Percentiles rank a stretch among this genome's conserved stretches.
Evolutionary conservation across 2,113 vertebrate genomes (phyloP).

Genomic region (Pteruthius melanotis): DNA sequence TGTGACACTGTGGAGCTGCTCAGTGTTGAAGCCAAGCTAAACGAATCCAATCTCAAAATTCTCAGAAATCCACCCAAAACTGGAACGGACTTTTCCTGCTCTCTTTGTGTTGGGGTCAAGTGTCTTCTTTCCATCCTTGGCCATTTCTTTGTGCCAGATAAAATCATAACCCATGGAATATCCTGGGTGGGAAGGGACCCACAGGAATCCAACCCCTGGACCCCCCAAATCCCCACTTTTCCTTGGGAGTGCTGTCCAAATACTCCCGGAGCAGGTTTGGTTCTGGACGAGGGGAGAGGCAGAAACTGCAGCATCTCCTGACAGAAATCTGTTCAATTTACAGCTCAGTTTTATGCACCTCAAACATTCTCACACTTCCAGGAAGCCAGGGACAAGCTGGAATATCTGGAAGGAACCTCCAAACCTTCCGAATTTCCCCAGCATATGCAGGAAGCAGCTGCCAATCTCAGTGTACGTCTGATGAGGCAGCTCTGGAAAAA

Average conservation of each 20-base stretch:
- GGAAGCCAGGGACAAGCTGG: not conserved
- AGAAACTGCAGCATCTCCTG: not conserved
- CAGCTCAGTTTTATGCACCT: not conserved
- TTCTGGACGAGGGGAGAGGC: not conserved
- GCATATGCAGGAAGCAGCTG: slow-evolving; percentile 40
- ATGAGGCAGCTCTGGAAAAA: not conserved
- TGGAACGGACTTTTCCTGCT: rapidly evolving
- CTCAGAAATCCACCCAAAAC: not conserved
- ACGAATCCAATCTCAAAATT: not conserved
- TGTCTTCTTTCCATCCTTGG: not conserved
- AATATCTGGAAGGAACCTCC: slow-evolving; percentile 7
- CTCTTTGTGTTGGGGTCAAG: not conserved
- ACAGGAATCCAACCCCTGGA: not conserved
- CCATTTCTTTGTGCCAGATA: not conserved
- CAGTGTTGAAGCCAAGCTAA: not conserved
- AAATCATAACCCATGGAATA: not conserved
- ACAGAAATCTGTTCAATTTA: not conserved
- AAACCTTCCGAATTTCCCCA: not conserved
- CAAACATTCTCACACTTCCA: not conserved
- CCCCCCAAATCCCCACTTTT: not conserved
- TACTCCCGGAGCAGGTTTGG: rapidly evolving
- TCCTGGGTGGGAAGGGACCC: not conserved
- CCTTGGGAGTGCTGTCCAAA: not conserved
- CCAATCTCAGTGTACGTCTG: slow-evolving; percentile 1
- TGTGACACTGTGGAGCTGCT: not conserved